Evolutionary conservation across 2,888 invertebrate genomes (phyloP), one percentile per base, ranked within the genome.

Genomic region (Congeria kusceri): DNA sequence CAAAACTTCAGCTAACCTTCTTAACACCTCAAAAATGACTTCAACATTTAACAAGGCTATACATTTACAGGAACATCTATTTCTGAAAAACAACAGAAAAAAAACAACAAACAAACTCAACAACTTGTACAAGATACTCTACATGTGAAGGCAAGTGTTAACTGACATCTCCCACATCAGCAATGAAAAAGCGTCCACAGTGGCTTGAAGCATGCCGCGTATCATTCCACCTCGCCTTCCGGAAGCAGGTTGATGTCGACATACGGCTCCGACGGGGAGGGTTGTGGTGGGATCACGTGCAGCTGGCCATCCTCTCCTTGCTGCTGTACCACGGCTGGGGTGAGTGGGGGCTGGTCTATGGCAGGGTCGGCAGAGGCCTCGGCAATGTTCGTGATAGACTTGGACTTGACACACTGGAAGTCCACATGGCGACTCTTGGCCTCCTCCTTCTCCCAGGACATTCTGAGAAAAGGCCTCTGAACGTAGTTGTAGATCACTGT

Each of bases 391-490:
- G 98, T 99, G 32, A 99, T 98, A 0, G 98, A 98, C 92, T 99
- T 99, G 3, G 98, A 98, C 94, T 98, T 99, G 70, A 99, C 98
- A 93, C 99, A 99, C 94, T 99, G 98, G 82, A 99, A 99, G 94
- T 99, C 99, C 0, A 99, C 99, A 92, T 99, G 99, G 0, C 99
- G 96, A 91, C 98, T 98, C 92, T 99, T 98, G 0, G 99, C 99
- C 91, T 99, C 99, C 92, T 99, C 99, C 91, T 99, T 99, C 93
- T 99, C 99, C 99, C 99, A 99, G 0, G 98, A 98, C 97, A 98
- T 98, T 92, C 99, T 98, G 68, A 99, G 97, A 94, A 99, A 99
- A 0, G 99, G 99, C 0, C 99, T 95, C 93, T 99, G 99, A 0
- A 99, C 99, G 93, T 99, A 99, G 94, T 99, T 99, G 95, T 99